Evolutionary conservation across 2,797 vertebrate species (phyloP), one percentile per base, ranked within the genome.

Genomic region (Vultur gryphus): DNA sequence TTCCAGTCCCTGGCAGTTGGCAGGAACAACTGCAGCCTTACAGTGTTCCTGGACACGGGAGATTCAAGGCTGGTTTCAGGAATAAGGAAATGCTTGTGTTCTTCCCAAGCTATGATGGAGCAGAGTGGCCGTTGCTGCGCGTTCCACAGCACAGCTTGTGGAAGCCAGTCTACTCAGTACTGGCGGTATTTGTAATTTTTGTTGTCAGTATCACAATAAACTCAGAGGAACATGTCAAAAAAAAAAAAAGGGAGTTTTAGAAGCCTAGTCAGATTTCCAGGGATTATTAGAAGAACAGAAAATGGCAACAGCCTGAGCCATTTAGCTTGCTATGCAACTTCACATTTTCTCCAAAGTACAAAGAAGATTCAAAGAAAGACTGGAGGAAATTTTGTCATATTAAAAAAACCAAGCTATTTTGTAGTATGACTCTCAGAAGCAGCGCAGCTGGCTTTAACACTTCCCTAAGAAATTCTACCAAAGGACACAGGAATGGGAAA

Each of bases 121-220:
- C 28, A 55, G 43, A 73, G 49, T 1, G 5, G 49, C n/a, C 5
- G 1, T 10, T 26, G 31, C 37, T 43, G 24, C 2, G 9, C 1
- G 2, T 28, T 51, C 31, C 11, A 11, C 49, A n/a, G 37, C 29
- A 33, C 59, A 35, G 39, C 23, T 24, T 21, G 35, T 31, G 49
- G 21, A 39, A 62, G 48, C 49, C 5, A 20, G 19, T 37, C 57
- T 70, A 39, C 12, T 54, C 18, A 13, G 10, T 33, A 31, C 55
- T 8, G 11, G 28, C 1, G 23, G 52, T 18, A 46, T 26, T 39
- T 26, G 17, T 46, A 21, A 46, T n/a, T 64, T 64, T 28, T 37
- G 18, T 37, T 46, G 41, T 26, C 46, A 43, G 31, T 41, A 55
- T 43, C 44, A 41, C 31, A 70, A 51, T 31, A 26, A 41, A 39